These are phyloP conservation scores for Eurosta solidaginis DNA, from an alignment of 1,140 invertebrate species.

Conservation along the genomic window DNA sequence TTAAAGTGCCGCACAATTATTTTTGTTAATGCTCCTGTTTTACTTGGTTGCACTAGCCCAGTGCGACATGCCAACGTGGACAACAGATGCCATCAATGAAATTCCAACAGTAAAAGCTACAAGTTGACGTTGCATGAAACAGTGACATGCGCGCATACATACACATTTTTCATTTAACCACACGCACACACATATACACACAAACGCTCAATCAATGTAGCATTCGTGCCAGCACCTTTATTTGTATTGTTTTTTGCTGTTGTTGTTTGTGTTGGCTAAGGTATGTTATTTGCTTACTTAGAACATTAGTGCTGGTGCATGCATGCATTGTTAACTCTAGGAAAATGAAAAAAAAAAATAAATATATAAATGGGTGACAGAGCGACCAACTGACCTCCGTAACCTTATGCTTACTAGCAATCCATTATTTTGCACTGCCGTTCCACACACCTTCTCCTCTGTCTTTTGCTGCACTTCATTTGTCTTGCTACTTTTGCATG, in stretches of 20 bases:
- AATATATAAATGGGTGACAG: neutral
- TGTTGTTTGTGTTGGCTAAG: neutral
- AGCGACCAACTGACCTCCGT: neutral
- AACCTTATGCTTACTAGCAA: constrained; percentile 5
- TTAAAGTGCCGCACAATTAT: neutral
- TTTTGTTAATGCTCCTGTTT: neutral
- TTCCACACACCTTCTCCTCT: no score
- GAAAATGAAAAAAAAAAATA: neutral
- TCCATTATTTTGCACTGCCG: neutral
- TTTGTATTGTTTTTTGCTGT: neutral
- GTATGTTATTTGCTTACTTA: neutral
- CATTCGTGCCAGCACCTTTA: neutral
- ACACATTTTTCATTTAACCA: neutral
- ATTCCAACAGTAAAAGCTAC: constrained; percentile 26
- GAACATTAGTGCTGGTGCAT: neutral
- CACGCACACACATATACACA: neutral
- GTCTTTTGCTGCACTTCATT: no score
- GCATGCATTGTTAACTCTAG: neutral
- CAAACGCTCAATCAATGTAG: no score
- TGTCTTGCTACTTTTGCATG: neutral
- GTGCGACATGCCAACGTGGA: neutral
- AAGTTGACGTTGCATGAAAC: constrained; percentile 14
- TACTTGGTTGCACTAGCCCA: neutral
- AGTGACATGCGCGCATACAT: neutral
- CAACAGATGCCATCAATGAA: constrained; percentile 7